Percentiles rank a stretch among this genome's conserved stretches.
phyloP scores from a whole-genome alignment of 1,140 invertebrate genomes.

The Formica selysi region DNA sequence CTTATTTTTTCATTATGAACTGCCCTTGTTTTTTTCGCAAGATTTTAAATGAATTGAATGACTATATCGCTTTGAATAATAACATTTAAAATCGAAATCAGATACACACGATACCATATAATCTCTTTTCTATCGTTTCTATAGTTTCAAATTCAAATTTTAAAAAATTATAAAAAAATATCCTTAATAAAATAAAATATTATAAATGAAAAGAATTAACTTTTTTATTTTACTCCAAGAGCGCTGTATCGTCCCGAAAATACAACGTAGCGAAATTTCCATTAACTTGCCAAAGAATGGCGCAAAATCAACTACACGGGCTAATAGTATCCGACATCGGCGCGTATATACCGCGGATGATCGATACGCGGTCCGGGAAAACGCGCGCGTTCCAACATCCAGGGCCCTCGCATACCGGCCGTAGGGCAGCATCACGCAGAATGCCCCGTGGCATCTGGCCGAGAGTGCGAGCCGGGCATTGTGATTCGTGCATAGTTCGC shows the following conservation, averaged over 20 bases:
- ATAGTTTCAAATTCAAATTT: background rate
- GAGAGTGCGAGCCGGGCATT: conserved; percentile 73
- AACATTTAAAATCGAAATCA: background rate
- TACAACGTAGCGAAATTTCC: conserved; percentile 6
- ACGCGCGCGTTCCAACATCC: conserved; percentile 48
- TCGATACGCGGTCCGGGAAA: conserved; percentile 53
- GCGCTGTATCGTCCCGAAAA: background rate
- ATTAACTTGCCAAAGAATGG: background rate
- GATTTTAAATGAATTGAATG: background rate
- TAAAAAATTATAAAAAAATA: background rate
- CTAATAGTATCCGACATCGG: conserved; percentile 36
- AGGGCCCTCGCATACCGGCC: conserved; percentile 52
- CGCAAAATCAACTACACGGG: conserved; percentile 34
- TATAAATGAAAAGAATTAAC: background rate
- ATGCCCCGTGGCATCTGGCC: conserved; percentile 72
- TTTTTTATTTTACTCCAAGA: background rate
- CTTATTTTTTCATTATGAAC: too few species aligned
- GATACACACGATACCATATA: background rate
- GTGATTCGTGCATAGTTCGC: conserved; percentile 72
- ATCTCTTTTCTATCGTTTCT: background rate
- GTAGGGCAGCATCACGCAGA: conserved; percentile 59
- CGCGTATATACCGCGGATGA: conserved; percentile 20
- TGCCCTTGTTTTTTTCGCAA: too few species aligned
- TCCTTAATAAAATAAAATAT: background rate
- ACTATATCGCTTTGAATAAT: background rate